These are phyloP conservation scores for Potorous gilbertii DNA, from an alignment of 2,797 vertebrate genomes.

Conservation along the genomic window DNA sequence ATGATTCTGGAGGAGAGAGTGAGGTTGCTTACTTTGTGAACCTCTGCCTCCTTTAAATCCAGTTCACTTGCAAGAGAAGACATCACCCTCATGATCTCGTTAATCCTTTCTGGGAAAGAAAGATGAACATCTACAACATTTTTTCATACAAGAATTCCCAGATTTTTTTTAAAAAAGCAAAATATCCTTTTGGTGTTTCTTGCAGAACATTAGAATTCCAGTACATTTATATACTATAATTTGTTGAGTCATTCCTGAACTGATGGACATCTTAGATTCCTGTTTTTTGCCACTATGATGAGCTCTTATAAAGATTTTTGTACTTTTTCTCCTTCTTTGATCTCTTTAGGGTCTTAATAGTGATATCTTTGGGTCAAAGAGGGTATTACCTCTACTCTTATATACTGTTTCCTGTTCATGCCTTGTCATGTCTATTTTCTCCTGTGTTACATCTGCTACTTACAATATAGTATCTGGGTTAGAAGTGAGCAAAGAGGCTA, in stretches of 20 bases:
- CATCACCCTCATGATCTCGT: neutral
- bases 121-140: neutral
- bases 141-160: neutral
- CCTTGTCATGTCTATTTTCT: neutral
- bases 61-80: neutral
- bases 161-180: neutral
- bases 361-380: neutral
- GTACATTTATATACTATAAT: neutral
- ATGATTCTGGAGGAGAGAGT: neutral
- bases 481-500: neutral
- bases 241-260: neutral
- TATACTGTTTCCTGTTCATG: neutral
- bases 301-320: neutral
- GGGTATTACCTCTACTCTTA: neutral
- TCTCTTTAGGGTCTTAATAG: neutral
- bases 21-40: neutral
- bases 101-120: neutral
- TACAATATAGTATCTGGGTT: neutral
- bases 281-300: neutral
- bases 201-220: neutral
- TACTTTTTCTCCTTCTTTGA: neutral
- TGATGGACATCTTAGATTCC: neutral
- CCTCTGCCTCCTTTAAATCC: neutral
- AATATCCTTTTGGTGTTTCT: neutral
- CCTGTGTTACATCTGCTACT: neutral